phyloP scores from a whole-genome alignment of 2,888 invertebrate genomes.

The Nyleta sp. region DNA sequence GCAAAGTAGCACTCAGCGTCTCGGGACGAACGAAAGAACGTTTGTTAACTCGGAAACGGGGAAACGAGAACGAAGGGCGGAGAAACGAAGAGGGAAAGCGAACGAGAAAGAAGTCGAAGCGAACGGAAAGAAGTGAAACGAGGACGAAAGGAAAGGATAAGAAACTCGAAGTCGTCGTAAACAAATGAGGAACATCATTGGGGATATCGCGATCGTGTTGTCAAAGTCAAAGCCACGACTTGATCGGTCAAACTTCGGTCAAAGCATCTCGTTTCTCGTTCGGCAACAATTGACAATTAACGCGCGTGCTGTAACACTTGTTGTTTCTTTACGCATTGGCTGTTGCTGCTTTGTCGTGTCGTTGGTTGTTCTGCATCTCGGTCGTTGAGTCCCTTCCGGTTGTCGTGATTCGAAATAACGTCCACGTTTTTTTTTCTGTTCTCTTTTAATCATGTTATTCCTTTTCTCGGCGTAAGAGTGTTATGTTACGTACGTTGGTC shows the following conservation, averaged over 20 bases:
- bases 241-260: constrained; percentile 63
- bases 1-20: constrained; percentile 31
- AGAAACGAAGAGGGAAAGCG: constrained; percentile 11
- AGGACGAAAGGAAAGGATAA: constrained; percentile 46
- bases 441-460: neutral
- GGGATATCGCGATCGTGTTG: constrained; percentile 72
- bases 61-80: neutral
- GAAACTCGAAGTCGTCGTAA: constrained; percentile 77
- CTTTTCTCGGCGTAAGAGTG: constrained; percentile 4
- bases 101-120: neutral
- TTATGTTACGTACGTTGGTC: constrained; percentile 22
- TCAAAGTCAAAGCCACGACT: constrained; percentile 53
- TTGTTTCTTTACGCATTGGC: constrained; percentile 64
- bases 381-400: constrained; percentile 30
- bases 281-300: constrained; percentile 73
- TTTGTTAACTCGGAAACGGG: neutral
- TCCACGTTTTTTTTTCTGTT: constrained; percentile 32
- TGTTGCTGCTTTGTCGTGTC: constrained; percentile 48
- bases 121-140: constrained; percentile 13
- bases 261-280: constrained; percentile 66
- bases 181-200: constrained; percentile 79
- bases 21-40: constrained; percentile 10
- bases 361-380: constrained; percentile 6
- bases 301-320: constrained; percentile 71
- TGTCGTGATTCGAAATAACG: constrained; percentile 42